Evolutionary conservation across 2,888 invertebrate genomes (phyloP).

Genomic region (Nemurella pictetii): DNA sequence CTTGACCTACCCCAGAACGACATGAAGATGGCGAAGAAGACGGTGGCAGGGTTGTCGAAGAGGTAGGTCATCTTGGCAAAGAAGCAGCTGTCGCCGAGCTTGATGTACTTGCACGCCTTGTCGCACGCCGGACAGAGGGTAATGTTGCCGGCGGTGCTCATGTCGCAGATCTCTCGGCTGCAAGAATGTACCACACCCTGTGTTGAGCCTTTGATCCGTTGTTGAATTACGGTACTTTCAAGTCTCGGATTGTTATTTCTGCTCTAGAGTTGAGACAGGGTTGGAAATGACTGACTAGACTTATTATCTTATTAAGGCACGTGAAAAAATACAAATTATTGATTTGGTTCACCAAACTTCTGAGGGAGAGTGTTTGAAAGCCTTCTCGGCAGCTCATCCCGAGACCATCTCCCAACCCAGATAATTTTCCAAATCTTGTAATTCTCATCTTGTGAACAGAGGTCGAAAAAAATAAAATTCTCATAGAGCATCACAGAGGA

Average conservation of each 20-base stretch:
- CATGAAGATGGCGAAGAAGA: constrained; percentile 95
- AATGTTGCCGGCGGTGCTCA: constrained; percentile 71
- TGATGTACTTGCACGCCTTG: constrained; percentile 83
- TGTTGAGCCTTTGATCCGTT: too few relatives aligned
- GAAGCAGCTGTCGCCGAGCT: constrained; percentile 80
- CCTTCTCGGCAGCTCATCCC: too few relatives aligned
- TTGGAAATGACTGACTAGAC: not conserved
- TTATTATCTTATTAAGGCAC: constrained; percentile 10
- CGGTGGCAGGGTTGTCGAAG: constrained; percentile 93
- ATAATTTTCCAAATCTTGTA: too few relatives aligned
- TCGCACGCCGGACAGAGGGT: constrained; percentile 93
- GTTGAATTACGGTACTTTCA: too few relatives aligned
- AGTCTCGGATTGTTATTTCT: too few relatives aligned
- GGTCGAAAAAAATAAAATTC: too few relatives aligned
- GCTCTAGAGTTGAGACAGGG: not conserved
- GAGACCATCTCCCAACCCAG: too few relatives aligned
- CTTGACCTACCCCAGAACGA: constrained; percentile 85
- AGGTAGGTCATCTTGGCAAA: constrained; percentile 91
- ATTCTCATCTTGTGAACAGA: too few relatives aligned
- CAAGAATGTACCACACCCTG: not conserved
- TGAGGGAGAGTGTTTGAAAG: too few relatives aligned
- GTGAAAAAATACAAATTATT: too few relatives aligned
- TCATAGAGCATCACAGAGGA: too few relatives aligned
- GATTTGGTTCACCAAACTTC: too few relatives aligned
- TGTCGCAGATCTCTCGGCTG: constrained; percentile 80